phyloP scores from a whole-genome alignment of 2,113 vertebrate species.

The Neomonachus schauinslandi region DNA sequence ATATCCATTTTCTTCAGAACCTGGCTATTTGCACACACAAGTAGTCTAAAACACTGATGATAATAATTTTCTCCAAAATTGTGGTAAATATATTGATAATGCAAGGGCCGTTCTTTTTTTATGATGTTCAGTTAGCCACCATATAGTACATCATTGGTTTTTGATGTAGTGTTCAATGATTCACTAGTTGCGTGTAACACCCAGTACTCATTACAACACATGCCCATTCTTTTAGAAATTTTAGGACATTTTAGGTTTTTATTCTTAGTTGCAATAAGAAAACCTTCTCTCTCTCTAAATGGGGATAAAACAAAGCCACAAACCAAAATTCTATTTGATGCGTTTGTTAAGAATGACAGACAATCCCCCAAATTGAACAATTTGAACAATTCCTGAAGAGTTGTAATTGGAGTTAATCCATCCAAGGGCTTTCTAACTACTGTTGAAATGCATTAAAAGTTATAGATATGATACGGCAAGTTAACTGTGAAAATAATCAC shows the following conservation, averaged over 20 bases:
- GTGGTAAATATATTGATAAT: not conserved
- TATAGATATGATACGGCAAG: not conserved
- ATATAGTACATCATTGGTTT: too few relatives aligned
- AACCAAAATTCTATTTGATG: not conserved
- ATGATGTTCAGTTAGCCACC: too few relatives aligned
- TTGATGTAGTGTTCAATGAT: too few relatives aligned
- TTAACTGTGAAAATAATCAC: not conserved
- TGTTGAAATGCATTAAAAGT: not conserved
- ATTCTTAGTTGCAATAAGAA: constrained; percentile 20
- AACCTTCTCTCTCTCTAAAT: not conserved
- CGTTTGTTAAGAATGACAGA: not conserved
- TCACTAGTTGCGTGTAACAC: too few relatives aligned
- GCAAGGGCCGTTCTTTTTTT: not conserved
- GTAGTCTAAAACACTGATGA: not conserved
- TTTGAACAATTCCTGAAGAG: not conserved
- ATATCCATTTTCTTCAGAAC: constrained; percentile 20
- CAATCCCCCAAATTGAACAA: not conserved
- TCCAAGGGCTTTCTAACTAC: not conserved
- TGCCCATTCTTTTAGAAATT: not conserved
- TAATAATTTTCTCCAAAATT: not conserved
- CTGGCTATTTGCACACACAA: not conserved
- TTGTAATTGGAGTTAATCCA: not conserved
- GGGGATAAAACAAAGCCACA: not conserved
- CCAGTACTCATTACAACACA: too few relatives aligned
- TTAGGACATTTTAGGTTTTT: not conserved